Percentiles rank a stretch among this genome's conserved stretches.
Conservation (phyloP, 2,113 vertebrate genomes). For the Notiomystis cincta region DNA sequence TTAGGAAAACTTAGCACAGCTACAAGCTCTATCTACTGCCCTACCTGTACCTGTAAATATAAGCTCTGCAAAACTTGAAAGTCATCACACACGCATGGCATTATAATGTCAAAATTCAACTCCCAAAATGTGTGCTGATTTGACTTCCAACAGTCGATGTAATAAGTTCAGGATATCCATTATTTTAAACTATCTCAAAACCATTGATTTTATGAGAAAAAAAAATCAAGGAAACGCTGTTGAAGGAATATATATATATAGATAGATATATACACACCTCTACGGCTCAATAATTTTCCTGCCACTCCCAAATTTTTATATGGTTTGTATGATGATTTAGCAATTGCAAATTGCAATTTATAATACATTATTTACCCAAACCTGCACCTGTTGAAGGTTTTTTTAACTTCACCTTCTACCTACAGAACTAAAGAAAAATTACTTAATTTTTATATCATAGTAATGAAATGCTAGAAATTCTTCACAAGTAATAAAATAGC, state of each 20-base stretch:
- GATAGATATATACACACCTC: neutral
- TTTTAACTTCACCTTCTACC: neutral
- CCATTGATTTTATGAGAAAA: neutral
- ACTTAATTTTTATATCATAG: neutral
- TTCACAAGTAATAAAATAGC: neutral
- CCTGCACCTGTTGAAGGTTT: neutral
- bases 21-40: neutral
- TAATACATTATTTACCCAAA: neutral
- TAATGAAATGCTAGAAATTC: constrained; percentile 6
- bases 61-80: neutral
- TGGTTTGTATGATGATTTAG: neutral
- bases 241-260: neutral
- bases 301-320: neutral
- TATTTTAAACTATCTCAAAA: constrained; percentile 16
- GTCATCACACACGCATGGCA: neutral
- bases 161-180: neutral
- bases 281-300: neutral
- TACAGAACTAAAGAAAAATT: neutral
- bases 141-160: neutral
- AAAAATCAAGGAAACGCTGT: neutral
- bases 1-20: constrained; percentile 14
- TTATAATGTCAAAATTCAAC: neutral
- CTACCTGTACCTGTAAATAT: neutral
- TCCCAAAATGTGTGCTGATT: neutral
- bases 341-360: neutral